A percentile compares a stretch with the other conserved stretches of the same genome.
phyloP scores from a whole-genome alignment of 2,113 vertebrate genomes.

The Rhynchomys soricoides region DNA sequence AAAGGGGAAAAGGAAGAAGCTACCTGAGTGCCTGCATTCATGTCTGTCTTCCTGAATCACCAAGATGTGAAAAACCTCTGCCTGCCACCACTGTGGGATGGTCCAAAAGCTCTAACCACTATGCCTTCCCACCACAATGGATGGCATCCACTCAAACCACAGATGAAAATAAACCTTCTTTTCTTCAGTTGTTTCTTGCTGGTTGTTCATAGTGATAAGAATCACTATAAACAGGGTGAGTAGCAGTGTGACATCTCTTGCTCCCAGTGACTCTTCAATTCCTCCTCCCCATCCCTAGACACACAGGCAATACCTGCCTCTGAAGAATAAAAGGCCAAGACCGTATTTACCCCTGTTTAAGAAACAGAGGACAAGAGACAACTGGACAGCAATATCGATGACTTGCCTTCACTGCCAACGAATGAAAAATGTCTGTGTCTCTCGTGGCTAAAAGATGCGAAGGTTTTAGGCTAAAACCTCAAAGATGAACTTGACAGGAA shows the following conservation, averaged over 20 bases:
- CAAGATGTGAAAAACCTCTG: background rate
- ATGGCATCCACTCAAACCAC: background rate
- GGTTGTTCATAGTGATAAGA: background rate
- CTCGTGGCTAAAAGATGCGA: too few relatives aligned
- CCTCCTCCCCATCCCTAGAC: accelerated
- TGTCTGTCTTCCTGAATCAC: background rate
- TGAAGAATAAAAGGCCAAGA: accelerated
- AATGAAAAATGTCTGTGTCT: accelerated
- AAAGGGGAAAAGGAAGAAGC: too few relatives aligned
- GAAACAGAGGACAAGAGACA: background rate
- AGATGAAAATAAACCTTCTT: too few relatives aligned
- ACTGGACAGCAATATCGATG: background rate
- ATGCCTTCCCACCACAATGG: background rate
- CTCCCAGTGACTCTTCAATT: background rate
- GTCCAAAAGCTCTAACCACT: background rate
- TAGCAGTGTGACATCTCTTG: background rate
- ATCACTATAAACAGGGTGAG: background rate
- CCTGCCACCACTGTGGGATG: background rate
- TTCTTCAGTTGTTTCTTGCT: too few relatives aligned
- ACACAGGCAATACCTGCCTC: too few relatives aligned
- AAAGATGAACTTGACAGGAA: too few relatives aligned
- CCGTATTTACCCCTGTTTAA: background rate
- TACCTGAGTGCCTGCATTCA: background rate
- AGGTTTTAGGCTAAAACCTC: too few relatives aligned
- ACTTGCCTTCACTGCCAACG: accelerated